Base-by-base conservation (phyloP, 2,888 invertebrate genomes). In the Copidosoma aretas region DNA sequence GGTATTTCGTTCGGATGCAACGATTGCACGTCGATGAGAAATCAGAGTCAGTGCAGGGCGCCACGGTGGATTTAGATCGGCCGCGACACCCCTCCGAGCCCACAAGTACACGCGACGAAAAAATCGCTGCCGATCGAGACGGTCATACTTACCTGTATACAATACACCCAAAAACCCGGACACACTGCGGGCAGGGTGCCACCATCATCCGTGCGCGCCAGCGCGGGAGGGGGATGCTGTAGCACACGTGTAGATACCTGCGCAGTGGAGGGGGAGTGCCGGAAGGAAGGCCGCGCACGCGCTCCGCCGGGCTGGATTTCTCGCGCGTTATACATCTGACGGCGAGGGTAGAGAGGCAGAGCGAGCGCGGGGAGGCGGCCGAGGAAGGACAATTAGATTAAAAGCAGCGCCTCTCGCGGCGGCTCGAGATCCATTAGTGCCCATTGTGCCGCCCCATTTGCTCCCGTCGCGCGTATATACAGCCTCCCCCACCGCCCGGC, bases 391-490 rank as follows among this genome's bases (percentile, higher is more conserved):
- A 82, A 83, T 83, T 83, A 83, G 83, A 83, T 83, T 83, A 83
- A 83, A 83, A 83, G 83, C 83, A 83, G 82, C 83, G 82, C 81
- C 82, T 82, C 82, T 82, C 80, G 81, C 81, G 81, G 81, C 81
- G 78, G 82, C 83, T 83, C 80, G 83, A 83, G 82, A 83, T 83
- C 83, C 83, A 83, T 83, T 83, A 83, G 83, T 78, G 80, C 81
- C 82, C 80, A 83, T 83, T 83, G 83, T 83, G 80, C 81, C 80
- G 80, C 80, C 82, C 82, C 82, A 83, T 83, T 82, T 79, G 77
- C 78, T 79, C 79, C 79, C 78, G 77, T 75, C 79, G 74, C 60
- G 58, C 56, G 54, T 32, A 32, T 8, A 32, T 32, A 32, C 32
- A 32, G 32, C 32, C 32, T 32, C 32, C 32, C 32, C 32, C 8